Conservation (phyloP, 2,797 vertebrate genomes). For the Prunella strophiata region DNA sequence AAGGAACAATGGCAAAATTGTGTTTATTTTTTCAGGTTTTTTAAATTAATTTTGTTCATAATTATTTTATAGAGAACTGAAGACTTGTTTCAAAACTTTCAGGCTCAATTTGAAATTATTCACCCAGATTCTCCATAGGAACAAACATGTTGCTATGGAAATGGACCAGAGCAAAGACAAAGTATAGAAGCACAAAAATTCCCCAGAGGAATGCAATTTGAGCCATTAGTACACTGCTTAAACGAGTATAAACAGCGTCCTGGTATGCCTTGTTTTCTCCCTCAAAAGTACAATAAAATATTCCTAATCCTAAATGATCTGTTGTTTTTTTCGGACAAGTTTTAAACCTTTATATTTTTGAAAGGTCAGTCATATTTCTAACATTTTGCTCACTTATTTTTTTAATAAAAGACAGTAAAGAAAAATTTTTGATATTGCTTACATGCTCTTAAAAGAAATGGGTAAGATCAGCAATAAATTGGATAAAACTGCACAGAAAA, state of each 20-base stretch:
- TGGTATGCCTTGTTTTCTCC: conserved; percentile 5
- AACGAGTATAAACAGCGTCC: neutral
- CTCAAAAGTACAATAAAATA: neutral
- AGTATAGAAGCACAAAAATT: conserved; percentile 60
- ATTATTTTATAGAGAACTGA: conserved; percentile 22
- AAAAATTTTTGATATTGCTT: neutral
- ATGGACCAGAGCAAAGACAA: conserved; percentile 56
- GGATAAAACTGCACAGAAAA: neutral
- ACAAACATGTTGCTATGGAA: conserved; percentile 72
- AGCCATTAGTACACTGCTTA: conserved; percentile 8
- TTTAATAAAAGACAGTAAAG: neutral
- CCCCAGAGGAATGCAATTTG: conserved; percentile 48
- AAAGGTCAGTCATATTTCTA: neutral
- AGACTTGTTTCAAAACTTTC: conserved; percentile 54
- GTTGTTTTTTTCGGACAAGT: neutral
- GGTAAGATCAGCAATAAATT: neutral
- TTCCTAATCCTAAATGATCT: neutral
- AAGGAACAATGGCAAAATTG: conserved; percentile 2
- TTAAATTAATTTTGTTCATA: neutral
- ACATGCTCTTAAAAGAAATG: neutral
- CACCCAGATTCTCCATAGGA: conserved; percentile 61
- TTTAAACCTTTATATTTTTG: neutral
- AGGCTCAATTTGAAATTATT: conserved; percentile 59
- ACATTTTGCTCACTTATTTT: neutral
- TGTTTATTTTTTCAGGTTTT: neutral